Conservation (phyloP, 2,888 invertebrate genomes). For the Coleophora flavipennella region DNA sequence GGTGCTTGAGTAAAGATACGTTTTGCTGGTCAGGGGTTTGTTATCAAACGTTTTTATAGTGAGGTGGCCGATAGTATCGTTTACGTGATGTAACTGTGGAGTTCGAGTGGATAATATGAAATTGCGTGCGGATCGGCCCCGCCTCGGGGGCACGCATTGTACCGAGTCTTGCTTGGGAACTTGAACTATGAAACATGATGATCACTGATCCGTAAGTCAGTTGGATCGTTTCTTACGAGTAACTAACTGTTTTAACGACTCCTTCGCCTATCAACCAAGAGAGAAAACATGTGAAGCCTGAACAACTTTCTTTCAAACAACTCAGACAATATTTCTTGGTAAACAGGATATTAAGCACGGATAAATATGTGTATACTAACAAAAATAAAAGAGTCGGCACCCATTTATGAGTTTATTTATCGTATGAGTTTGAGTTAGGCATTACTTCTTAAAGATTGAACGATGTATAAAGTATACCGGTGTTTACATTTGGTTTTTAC, state of each 20-base stretch:
- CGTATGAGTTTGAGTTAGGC: no score
- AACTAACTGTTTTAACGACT: no score
- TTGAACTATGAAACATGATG: slow-evolving; percentile 13
- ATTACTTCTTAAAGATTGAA: slow-evolving; percentile 38
- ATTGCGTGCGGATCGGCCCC: slow-evolving; percentile 30
- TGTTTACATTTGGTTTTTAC: slow-evolving; percentile 43
- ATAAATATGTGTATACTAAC: no score
- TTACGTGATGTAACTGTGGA: slow-evolving; percentile 64
- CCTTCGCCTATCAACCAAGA: no score
- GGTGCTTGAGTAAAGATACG: slow-evolving; percentile 5
- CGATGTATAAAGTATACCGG: slow-evolving; percentile 35
- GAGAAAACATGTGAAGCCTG: no score
- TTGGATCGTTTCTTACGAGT: no score
- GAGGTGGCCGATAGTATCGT: slow-evolving; percentile 36
- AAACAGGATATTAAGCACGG: no score
- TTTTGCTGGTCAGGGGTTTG: slow-evolving; percentile 17
- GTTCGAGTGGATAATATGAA: slow-evolving; percentile 42
- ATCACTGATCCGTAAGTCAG: no score
- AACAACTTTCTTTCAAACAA: no score
- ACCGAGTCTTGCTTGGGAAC: slow-evolving; percentile 43
- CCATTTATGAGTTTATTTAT: no score
- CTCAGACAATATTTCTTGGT: no score
- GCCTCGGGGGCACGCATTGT: slow-evolving; percentile 25
- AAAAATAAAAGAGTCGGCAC: no score
- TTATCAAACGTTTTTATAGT: slow-evolving; percentile 28